These are phyloP conservation scores for Sinohyriopsis cumingii DNA, from an alignment of 2,888 invertebrate species.

Conservation along the genomic window DNA sequence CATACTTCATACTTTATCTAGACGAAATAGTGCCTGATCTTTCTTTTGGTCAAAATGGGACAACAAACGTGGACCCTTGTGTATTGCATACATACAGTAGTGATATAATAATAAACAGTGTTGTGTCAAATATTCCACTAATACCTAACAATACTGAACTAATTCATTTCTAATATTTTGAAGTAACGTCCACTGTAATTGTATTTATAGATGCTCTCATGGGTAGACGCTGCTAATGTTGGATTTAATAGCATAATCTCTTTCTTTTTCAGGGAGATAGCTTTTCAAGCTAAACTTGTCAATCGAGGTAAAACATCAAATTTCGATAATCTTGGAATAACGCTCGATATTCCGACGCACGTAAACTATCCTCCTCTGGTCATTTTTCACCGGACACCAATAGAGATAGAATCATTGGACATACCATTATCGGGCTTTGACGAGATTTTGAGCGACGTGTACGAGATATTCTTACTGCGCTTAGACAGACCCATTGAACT, in stretches of 20 bases:
- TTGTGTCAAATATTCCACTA: too few species aligned
- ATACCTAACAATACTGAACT: too few species aligned
- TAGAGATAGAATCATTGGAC: conserved; percentile 20
- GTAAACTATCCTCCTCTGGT: conserved; percentile 18
- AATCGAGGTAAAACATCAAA: conserved; percentile 13
- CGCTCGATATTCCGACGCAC: conserved; percentile 11
- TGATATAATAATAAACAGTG: too few species aligned
- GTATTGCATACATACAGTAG: too few species aligned
- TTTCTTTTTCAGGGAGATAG: conserved; percentile 24
- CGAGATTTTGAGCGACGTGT: conserved; percentile 35
- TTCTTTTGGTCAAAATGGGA: too few species aligned
- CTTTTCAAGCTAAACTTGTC: conserved; percentile 19
- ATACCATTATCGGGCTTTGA: conserved; percentile 25
- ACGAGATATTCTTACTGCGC: conserved; percentile 24
- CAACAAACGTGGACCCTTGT: too few species aligned
- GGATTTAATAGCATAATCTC: neutral
- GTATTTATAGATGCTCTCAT: too few species aligned
- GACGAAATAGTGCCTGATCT: too few species aligned
- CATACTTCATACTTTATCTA: too few species aligned
- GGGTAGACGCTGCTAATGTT: too few species aligned
- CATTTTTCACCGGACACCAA: conserved; percentile 29
- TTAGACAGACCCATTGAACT: conserved; percentile 14
- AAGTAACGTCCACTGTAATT: too few species aligned
- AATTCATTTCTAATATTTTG: too few species aligned
- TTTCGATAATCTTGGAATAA: conserved; percentile 20